These are phyloP conservation scores for Tyria jacobaeae DNA, from an alignment of 2,888 invertebrate genomes.

Conservation along the genomic window DNA sequence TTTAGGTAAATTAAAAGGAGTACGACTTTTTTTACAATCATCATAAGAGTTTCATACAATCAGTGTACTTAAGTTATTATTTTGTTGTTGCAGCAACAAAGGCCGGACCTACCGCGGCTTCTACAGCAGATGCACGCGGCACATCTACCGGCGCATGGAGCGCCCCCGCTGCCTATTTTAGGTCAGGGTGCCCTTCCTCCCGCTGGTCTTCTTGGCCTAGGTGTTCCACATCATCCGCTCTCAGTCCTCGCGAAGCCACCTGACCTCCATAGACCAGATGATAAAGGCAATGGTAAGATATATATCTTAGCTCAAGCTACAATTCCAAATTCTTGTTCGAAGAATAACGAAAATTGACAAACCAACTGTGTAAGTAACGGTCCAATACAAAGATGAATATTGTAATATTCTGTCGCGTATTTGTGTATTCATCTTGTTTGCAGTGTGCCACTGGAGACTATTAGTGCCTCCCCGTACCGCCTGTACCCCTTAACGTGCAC, in stretches of 20 bases:
- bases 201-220: conserved; percentile 89
- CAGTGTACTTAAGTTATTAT: conserved; percentile 15
- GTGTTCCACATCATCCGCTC: conserved; percentile 91
- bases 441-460: conserved; percentile 86
- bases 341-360: conserved; percentile 27
- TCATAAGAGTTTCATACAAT: too few relatives aligned
- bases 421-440: conserved; percentile 79
- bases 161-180: conserved; percentile 89
- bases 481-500: conserved; percentile 41
- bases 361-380: conserved; percentile 59
- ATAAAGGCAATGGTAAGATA: conserved; percentile 91
- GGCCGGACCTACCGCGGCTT: conserved; percentile 93
- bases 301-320: neutral
- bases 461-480: conserved; percentile 66
- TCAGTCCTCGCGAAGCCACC: conserved; percentile 92
- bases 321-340: conserved; percentile 26
- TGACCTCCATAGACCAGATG: conserved; percentile 91
- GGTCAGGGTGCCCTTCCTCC: conserved; percentile 83
- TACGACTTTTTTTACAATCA: too few relatives aligned
- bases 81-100: conserved; percentile 90
- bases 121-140: conserved; percentile 98
- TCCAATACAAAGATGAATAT: conserved; percentile 78
- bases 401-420: conserved; percentile 75
- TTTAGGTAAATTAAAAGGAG: neutral
- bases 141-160: conserved; percentile 91